Evolutionary conservation across 2,888 invertebrate species (phyloP).

Genomic region (Apotomis capreana): DNA sequence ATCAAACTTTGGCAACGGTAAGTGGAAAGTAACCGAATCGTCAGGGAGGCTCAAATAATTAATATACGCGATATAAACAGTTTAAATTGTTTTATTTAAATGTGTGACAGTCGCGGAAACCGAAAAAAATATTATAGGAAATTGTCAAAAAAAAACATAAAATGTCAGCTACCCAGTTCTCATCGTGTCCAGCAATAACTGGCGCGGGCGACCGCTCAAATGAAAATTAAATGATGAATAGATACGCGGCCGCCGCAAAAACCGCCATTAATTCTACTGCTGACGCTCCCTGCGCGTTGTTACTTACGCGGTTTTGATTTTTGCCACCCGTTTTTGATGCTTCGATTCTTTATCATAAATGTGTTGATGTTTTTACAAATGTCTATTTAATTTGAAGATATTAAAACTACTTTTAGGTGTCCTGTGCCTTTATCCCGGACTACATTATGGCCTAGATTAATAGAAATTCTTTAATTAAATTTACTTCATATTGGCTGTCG

Average conservation of each 20-base stretch:
- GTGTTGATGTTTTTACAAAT: not conserved
- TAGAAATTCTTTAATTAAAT: no score
- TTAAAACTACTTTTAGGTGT: no score
- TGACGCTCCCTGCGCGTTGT: conserved; percentile 36
- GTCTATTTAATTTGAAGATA: not conserved
- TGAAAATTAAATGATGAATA: conserved; percentile 81
- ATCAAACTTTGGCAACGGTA: no score
- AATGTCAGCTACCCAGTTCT: conserved; percentile 8
- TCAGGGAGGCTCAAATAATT: no score
- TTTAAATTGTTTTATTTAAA: no score
- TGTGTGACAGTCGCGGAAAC: no score
- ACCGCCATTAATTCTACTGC: conserved; percentile 65
- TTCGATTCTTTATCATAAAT: not conserved
- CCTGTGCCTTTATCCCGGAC: no score
- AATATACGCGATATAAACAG: no score
- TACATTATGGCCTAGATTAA: no score
- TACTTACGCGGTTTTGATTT: conserved; percentile 36
- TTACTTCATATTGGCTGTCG: no score
- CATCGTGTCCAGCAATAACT: conserved; percentile 3
- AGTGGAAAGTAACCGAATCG: no score
- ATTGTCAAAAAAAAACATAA: not conserved
- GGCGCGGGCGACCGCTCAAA: conserved; percentile 64
- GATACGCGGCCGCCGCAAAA: conserved; percentile 70
- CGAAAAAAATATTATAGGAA: no score
- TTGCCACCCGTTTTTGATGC: conserved; percentile 16